Base-by-base conservation (phyloP, 2,888 invertebrate species). In the Meliscaeva auricollis region DNA sequence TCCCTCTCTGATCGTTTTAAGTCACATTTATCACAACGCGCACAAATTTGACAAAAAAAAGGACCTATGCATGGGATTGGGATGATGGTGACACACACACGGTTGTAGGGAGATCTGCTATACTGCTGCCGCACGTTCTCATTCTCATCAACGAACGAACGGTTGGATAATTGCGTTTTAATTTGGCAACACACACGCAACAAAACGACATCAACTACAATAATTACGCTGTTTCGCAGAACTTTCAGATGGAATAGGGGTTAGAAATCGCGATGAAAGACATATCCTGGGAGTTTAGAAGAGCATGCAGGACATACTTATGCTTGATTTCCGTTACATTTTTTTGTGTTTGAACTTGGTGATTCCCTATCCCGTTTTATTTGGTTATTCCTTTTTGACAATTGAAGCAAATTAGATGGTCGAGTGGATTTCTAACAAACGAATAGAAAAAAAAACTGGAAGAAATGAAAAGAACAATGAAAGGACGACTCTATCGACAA, bases 111-210 rank as follows among this genome's bases (percentile, higher is more conserved):
- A 81, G 32, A 44, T 50, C 38, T 38, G n/a, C n/a, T n/a, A 2
- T 26, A 4, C 26, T 26, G 26, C 46, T 17, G 64, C 44, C 74
- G 75, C 75, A 79, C 74, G 84, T 84, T 75, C 70, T 72, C 81
- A 81, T 81, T 80, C 75, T 72, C 74, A 79, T 84, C 81, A 85
- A 77, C 85, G n/a, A n/a, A n/a, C n/a, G n/a, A 77, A 85, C 81
- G 76, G 76, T 73, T 69, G 81, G 85, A 85, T 85, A 85, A 85
- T 85, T 85, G 85, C 85, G 85, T 85, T 85, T 85, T 85, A 85
- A 85, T 85, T 81, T 77, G 81, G 62, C 85, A 85, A 73, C 76
- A 85, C 73, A 75, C 81, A 85, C 72, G 72, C 85, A 77, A 77
- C 60, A 46, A 58, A 75, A 22, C 7, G 32, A 52, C 48, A 75